Conservation (phyloP, 2,888 invertebrate genomes). For the Erebia epiphron region DNA sequence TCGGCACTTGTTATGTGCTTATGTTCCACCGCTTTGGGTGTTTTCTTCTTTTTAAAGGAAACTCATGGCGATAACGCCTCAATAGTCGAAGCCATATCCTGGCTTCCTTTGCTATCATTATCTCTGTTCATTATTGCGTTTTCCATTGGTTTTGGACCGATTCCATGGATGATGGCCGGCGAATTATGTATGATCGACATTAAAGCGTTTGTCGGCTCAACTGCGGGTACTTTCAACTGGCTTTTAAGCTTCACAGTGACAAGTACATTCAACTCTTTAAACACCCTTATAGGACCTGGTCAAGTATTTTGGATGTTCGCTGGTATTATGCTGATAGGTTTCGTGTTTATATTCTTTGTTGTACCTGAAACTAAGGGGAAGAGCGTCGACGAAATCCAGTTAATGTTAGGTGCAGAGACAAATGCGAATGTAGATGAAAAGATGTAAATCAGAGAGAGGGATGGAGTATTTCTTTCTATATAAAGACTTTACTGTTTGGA, state of each 20-base stretch:
- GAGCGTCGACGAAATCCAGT: conserved; percentile 86
- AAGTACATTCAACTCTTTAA: conserved; percentile 86
- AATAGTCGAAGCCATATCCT: conserved; percentile 82
- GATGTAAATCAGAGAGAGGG: conserved; percentile 66
- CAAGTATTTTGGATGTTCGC: conserved; percentile 90
- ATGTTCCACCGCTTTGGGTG: conserved; percentile 86
- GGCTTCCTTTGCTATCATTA: conserved; percentile 89
- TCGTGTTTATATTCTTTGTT: conserved; percentile 86
- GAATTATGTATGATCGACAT: conserved; percentile 92
- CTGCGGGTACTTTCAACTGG: conserved; percentile 93
- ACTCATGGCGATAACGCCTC: conserved; percentile 54
- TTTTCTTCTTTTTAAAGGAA: conserved; percentile 84
- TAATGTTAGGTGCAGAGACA: conserved; percentile 67
- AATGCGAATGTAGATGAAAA: conserved; percentile 55
- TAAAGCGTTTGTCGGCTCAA: conserved; percentile 89
- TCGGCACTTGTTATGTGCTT: conserved; percentile 88
- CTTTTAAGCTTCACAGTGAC: conserved; percentile 91
- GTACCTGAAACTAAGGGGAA: conserved; percentile 88
- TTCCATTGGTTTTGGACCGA: conserved; percentile 93
- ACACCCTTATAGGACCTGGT: conserved; percentile 80
- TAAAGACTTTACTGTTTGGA: conserved; percentile 41
- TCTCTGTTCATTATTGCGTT: conserved; percentile 91
- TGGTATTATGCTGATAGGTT: conserved; percentile 85
- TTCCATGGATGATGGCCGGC: conserved; percentile 92
- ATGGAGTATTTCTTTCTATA: conserved; percentile 56